Base-by-base conservation (phyloP, 1,140 invertebrate species). In the Lepeophtheirus salmonis region DNA sequence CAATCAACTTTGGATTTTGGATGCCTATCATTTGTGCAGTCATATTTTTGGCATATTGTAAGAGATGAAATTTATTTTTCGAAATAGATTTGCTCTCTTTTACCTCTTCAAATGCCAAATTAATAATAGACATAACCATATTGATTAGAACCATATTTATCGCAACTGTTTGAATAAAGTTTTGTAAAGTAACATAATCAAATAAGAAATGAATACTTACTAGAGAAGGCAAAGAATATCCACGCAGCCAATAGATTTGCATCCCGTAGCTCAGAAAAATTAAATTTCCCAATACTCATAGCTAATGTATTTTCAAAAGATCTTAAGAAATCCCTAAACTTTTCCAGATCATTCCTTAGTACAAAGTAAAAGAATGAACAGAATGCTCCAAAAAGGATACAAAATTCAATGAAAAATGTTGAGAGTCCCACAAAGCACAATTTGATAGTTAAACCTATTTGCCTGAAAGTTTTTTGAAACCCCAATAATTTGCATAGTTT, bases 191-290 rank as follows among this genome's bases (percentile, higher is more conserved):
- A 22, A 52, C 6, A 41, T 52, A 16, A 12, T 52, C 10, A 52
- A 52, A 52, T 52, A 16, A 52, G 16, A 16, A 6, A n/a, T n/a
- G n/a, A 56, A n/a, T 21, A 22, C 59, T 53, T 61, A 61, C 59
- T 61, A 2, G 59, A 61, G 18, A 61, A 61, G 17, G 50, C 59
- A 25, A 61, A 61, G 59, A 61, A 61, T 55, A 61, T 61, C 59
- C 59, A 61, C 2, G 59, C 59, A 2, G 59, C 59, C 18, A 61
- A 16, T 18, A 50, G 22, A 30, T 50, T 50, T 18, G 59, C 59
- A 12, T 49, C 59, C 24, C 49, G 2, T 14, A 61, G 50, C 2
- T 18, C 49, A n/a, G 50, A 48, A 55, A 61, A 61, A 22, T 61
- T 61, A 18, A 61, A 61, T 30, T 61, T 61, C 1, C 59, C 59